Evolutionary conservation across 30 jellyfish, hydroid and myxozoan species (phyloP).

Genomic region (Chrysaora quinquecirrha): DNA sequence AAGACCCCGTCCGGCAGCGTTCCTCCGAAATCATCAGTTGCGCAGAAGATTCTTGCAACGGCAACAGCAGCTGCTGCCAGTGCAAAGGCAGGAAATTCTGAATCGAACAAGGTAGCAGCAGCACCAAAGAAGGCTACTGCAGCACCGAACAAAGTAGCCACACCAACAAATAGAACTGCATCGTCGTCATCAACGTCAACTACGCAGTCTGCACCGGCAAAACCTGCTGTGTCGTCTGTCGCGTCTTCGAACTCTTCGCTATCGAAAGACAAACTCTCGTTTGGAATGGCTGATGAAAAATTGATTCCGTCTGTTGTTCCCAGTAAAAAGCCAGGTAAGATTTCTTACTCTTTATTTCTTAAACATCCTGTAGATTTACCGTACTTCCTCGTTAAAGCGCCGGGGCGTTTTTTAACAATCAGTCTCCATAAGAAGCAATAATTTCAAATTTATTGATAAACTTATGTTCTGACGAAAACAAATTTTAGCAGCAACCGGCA

Average conservation of each 20-base stretch:
- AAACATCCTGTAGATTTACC: not conserved
- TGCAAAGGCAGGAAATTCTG: not conserved
- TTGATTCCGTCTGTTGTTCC: slow-evolving; percentile 44
- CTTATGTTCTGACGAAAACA: no score
- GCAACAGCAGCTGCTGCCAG: slow-evolving; percentile 34
- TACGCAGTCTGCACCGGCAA: not conserved
- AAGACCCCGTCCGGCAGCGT: slow-evolving; percentile 3
- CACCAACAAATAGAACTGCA: not conserved
- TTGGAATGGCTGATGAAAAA: slow-evolving; percentile 82
- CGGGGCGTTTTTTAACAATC: no score
- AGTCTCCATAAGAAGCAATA: no score
- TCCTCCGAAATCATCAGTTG: not conserved
- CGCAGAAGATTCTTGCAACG: slow-evolving; percentile 6
- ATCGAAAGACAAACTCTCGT: slow-evolving; percentile 77
- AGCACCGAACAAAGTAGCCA: not conserved
- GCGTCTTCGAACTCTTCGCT: slow-evolving; percentile 11
- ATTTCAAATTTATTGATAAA: no score
- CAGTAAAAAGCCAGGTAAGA: slow-evolving; percentile 56
- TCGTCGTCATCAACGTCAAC: not conserved
- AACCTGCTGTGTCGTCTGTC: not conserved
- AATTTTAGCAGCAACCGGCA: no score
- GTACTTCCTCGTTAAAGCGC: no score
- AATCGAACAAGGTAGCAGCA: not conserved
- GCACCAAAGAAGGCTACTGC: slow-evolving; percentile 11
- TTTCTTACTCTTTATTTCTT: not conserved